phyloP scores from a whole-genome alignment of 2,113 vertebrate genomes.

The Misgurnus anguillicaudatus region DNA sequence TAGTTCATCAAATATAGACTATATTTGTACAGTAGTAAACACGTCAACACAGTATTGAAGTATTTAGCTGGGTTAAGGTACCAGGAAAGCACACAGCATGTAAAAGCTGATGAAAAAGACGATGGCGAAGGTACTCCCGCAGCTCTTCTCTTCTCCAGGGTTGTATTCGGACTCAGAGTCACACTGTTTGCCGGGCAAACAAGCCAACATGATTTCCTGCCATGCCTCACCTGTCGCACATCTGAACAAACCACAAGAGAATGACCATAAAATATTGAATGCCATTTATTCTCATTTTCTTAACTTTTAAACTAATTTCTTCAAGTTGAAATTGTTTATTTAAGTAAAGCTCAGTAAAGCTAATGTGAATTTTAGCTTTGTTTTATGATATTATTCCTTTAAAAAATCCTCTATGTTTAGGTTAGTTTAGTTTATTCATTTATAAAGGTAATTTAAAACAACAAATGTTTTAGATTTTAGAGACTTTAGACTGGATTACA shows the following conservation, averaged over 20 bases:
- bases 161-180: conserved; percentile 90
- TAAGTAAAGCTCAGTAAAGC: too few relatives aligned
- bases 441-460: too few relatives aligned
- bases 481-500: too few relatives aligned
- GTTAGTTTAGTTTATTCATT: too few relatives aligned
- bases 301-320: too few relatives aligned
- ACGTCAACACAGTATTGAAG: too few relatives aligned
- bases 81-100: conserved; percentile 99
- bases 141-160: conserved; percentile 89
- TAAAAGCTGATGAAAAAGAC: conserved; percentile 99
- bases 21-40: too few relatives aligned
- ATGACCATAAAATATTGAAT: not conserved
- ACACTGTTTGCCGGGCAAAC: conserved; percentile 90
- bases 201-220: conserved; percentile 98
- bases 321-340: not conserved
- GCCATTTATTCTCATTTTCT: not conserved
- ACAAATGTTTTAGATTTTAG: too few relatives aligned
- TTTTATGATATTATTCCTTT: too few relatives aligned
- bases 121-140: conserved; percentile 93
- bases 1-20: too few relatives aligned
- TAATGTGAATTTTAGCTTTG: too few relatives aligned
- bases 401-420: too few relatives aligned
- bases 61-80: conserved; percentile 55
- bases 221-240: conserved; percentile 98
- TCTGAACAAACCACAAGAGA: conserved; percentile 64